These are phyloP conservation scores for Sterrhoptilus dennistouni DNA, from an alignment of 2,113 vertebrate genomes.

Conservation along the genomic window DNA sequence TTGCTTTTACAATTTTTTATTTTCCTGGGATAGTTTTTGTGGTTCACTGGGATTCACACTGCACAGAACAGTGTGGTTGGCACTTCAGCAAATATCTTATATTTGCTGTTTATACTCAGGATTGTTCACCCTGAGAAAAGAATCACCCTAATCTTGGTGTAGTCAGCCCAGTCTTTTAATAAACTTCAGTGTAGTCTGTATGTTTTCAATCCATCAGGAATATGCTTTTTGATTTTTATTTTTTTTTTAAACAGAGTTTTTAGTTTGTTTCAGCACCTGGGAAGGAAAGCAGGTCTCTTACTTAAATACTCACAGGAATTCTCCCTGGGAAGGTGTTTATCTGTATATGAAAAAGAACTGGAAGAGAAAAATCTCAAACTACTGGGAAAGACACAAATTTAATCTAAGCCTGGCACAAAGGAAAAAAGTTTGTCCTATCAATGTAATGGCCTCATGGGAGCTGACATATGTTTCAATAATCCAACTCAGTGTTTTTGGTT, in stretches of 20 bases:
- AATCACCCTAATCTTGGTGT: background rate
- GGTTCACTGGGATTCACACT: background rate
- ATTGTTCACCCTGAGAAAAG: background rate
- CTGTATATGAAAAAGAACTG: background rate
- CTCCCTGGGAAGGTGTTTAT: background rate
- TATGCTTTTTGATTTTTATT: rapidly evolving
- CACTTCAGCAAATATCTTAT: background rate
- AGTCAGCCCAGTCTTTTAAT: background rate
- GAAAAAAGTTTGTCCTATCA: background rate
- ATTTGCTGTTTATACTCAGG: background rate
- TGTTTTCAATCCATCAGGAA: background rate
- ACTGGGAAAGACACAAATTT: background rate
- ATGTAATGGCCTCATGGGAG: background rate
- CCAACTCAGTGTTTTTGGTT: rapidly evolving
- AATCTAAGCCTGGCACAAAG: background rate
- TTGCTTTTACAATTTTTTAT: background rate
- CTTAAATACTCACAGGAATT: background rate
- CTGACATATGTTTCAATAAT: background rate
- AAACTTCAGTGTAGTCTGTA: background rate
- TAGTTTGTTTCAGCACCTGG: background rate
- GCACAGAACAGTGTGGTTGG: background rate
- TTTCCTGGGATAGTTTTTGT: background rate
- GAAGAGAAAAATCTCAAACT: background rate
- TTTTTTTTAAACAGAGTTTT: background rate
- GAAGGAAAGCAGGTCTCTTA: background rate